Conservation (phyloP, 1,140 invertebrate genomes). For the Vanessa atalanta region DNA sequence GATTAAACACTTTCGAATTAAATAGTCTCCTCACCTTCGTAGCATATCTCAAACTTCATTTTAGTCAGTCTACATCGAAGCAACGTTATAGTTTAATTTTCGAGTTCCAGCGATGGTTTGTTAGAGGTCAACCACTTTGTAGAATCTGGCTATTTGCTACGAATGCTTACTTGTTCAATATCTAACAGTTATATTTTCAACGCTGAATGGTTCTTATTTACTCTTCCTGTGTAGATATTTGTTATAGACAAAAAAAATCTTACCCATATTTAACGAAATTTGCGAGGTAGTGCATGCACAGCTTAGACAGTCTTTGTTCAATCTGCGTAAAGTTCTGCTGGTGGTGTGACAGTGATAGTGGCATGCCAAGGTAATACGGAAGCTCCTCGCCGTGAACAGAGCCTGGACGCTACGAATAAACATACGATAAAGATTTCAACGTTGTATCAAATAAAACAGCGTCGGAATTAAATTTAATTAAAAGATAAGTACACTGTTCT, state of each 20-base stretch:
- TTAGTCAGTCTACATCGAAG: neutral
- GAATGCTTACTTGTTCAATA: neutral
- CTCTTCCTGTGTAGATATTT: too few relatives aligned
- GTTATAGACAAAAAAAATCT: constrained; percentile 53
- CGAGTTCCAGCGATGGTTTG: neutral
- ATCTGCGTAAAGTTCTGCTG: constrained; percentile 87
- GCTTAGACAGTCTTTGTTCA: constrained; percentile 87
- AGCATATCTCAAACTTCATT: neutral
- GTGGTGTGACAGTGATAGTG: constrained; percentile 83
- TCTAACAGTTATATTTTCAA: neutral
- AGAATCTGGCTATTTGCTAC: neutral
- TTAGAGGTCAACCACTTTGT: neutral
- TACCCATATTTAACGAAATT: constrained; percentile 92
- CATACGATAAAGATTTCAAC: neutral
- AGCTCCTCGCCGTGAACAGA: constrained; percentile 96
- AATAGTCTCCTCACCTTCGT: too few relatives aligned
- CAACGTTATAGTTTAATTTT: neutral
- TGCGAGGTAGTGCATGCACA: constrained; percentile 90
- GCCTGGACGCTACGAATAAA: constrained; percentile 82
- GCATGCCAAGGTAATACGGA: constrained; percentile 95
- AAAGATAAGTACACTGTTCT: too few relatives aligned
- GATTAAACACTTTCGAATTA: too few relatives aligned
- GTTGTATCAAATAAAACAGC: too few relatives aligned
- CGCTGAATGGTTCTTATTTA: too few relatives aligned
- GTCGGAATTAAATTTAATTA: too few relatives aligned